phyloP scores from a whole-genome alignment of 2,797 vertebrate genomes.

The Acanthiza pusilla region DNA sequence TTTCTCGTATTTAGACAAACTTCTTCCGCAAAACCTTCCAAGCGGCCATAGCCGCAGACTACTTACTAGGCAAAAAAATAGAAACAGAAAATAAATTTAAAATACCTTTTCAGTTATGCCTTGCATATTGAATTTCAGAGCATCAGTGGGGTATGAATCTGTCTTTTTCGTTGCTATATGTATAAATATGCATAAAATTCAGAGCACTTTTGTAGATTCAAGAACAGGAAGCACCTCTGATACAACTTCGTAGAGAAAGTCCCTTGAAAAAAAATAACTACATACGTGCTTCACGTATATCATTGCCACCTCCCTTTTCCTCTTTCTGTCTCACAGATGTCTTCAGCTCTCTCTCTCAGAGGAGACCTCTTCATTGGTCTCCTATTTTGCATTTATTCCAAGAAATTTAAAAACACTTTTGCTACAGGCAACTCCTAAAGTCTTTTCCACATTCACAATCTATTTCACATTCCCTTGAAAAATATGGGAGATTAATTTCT shows the following conservation, averaged over 20 bases:
- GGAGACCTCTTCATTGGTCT: neutral
- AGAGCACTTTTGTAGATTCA: slow-evolving; percentile 10
- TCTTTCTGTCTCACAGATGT: neutral
- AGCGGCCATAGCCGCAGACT: neutral
- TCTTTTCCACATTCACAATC: neutral
- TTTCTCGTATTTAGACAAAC: neutral
- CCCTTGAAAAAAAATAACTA: slow-evolving; percentile 9
- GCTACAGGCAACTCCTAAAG: neutral
- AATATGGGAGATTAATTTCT: neutral
- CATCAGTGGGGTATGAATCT: neutral
- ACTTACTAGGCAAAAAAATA: neutral
- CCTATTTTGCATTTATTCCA: neutral
- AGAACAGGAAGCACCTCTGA: slow-evolving; percentile 52
- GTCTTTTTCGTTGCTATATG: neutral
- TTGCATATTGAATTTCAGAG: neutral
- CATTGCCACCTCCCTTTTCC: slow-evolving; percentile 11
- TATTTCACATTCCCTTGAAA: neutral
- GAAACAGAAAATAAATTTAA: slow-evolving; percentile 15
- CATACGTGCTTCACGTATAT: neutral
- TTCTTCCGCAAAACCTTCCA: neutral
- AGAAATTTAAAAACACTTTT: neutral
- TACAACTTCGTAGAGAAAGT: neutral
- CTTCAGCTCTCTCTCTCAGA: no score
- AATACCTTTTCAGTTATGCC: slow-evolving; percentile 26
- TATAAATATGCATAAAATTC: neutral